Evolutionary conservation across 2,797 vertebrate genomes (phyloP).

Genomic region (Buphagus erythrorhynchus): DNA sequence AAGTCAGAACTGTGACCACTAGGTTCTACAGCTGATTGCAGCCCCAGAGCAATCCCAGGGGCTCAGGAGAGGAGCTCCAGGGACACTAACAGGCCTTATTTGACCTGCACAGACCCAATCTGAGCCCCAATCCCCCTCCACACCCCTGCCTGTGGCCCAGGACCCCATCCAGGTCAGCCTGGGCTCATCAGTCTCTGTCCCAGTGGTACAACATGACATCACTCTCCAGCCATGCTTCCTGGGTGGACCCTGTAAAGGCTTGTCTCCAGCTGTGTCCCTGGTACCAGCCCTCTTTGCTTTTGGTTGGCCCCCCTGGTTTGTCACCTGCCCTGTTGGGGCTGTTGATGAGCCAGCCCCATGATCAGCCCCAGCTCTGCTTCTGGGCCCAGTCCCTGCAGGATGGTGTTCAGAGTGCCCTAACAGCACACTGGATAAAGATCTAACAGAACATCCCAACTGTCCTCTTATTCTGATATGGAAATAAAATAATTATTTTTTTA

Average conservation of each 20-base stretch:
- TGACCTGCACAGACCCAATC: not conserved
- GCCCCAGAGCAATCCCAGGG: not conserved
- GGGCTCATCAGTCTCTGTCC: not conserved
- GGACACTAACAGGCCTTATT: not conserved
- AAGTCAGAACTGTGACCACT: not conserved
- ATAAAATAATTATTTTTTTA: not conserved
- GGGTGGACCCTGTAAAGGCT: not conserved
- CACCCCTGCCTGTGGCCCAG: not conserved
- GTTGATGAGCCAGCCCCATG: not conserved
- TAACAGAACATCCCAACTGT: not conserved
- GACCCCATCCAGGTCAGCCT: not conserved
- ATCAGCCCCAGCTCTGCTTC: not conserved
- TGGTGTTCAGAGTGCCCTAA: not conserved
- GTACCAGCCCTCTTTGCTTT: not conserved
- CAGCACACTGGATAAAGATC: not conserved
- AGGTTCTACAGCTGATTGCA: not conserved
- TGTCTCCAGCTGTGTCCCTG: not conserved
- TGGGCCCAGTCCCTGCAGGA: not conserved
- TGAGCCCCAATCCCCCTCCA: not conserved
- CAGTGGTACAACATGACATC: fast-evolving
- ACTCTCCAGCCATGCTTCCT: not conserved
- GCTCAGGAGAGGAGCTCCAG: not conserved
- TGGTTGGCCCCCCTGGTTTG: not conserved
- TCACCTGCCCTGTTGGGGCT: not conserved
- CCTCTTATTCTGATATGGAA: not conserved